Evolutionary conservation across 2,113 vertebrate genomes (phyloP).

Genomic region (Tretioscincus oriximinensis): DNA sequence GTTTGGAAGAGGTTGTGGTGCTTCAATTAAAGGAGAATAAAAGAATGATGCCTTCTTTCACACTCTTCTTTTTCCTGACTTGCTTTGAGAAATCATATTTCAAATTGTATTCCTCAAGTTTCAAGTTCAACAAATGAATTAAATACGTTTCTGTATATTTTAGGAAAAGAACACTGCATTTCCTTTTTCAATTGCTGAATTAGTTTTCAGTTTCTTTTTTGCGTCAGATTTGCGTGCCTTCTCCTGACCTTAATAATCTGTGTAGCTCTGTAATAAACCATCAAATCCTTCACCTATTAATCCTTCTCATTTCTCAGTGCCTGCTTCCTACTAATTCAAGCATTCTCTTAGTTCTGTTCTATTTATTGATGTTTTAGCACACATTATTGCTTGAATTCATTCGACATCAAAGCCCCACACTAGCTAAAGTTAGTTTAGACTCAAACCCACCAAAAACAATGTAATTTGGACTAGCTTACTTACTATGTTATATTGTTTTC

Average conservation of each 20-base stretch:
- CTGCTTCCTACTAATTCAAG: background rate
- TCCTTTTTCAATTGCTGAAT: background rate
- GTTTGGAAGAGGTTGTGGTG: no score
- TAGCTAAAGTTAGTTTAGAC: background rate
- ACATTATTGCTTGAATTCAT: slow-evolving; percentile 11
- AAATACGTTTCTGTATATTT: background rate
- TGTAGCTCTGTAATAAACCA: slow-evolving; percentile 29
- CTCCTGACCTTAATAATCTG: slow-evolving; percentile 31
- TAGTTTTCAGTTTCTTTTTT: slow-evolving; percentile 20
- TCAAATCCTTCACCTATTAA: slow-evolving; percentile 17
- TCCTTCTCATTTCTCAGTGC: slow-evolving; percentile 3
- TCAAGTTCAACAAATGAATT: background rate
- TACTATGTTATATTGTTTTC: background rate
- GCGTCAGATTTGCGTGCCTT: slow-evolving; percentile 17
- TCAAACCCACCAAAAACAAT: background rate
- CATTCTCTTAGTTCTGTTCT: background rate
- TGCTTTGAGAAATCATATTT: background rate
- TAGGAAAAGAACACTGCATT: background rate
- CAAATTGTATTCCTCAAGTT: background rate
- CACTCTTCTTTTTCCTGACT: background rate
- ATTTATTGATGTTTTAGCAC: slow-evolving; percentile 27
- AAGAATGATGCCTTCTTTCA: background rate
- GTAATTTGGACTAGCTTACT: background rate
- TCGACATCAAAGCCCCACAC: background rate
- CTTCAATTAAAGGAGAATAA: no score